Evolutionary conservation across 2,888 invertebrate genomes (phyloP).

Genomic region (Pollenia griseotomentosa): DNA sequence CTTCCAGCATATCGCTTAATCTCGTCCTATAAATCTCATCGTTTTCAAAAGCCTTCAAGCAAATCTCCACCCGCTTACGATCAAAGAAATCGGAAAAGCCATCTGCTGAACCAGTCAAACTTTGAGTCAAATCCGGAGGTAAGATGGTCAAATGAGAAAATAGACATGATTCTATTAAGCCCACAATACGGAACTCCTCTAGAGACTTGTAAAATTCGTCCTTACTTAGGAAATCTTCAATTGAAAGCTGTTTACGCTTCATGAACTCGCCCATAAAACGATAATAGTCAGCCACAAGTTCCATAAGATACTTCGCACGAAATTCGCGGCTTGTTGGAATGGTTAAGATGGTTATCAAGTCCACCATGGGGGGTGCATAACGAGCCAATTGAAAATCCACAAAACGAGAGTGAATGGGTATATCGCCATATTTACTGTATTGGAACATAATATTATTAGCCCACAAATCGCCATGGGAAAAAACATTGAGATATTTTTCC

Average conservation of each 20-base stretch:
- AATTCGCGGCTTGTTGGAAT: constrained; percentile 84
- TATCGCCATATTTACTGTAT: constrained; percentile 80
- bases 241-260: constrained; percentile 81
- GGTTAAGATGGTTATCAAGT: constrained; percentile 85
- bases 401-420: constrained; percentile 86
- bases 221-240: constrained; percentile 84
- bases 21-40: constrained; percentile 85
- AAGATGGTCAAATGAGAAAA: constrained; percentile 86
- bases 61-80: constrained; percentile 85
- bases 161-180: constrained; percentile 86
- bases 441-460: constrained; percentile 84
- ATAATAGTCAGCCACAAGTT: constrained; percentile 86
- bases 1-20: constrained; percentile 86
- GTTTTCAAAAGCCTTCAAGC: constrained; percentile 85
- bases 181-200: constrained; percentile 85
- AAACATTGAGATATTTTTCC: constrained; percentile 82
- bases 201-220: constrained; percentile 83
- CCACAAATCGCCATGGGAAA: constrained; percentile 85
- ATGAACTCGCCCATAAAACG: constrained; percentile 84
- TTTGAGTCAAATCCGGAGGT: constrained; percentile 85
- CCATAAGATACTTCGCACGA: constrained; percentile 83
- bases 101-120: constrained; percentile 84
- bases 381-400: constrained; percentile 89
- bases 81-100: constrained; percentile 86
- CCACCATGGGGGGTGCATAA: constrained; percentile 88